A percentile compares a stretch with the other conserved stretches of the same genome.
These are phyloP conservation scores for Stratiomys singularior DNA, from an alignment of 2,888 invertebrate species.

Conservation along the genomic window DNA sequence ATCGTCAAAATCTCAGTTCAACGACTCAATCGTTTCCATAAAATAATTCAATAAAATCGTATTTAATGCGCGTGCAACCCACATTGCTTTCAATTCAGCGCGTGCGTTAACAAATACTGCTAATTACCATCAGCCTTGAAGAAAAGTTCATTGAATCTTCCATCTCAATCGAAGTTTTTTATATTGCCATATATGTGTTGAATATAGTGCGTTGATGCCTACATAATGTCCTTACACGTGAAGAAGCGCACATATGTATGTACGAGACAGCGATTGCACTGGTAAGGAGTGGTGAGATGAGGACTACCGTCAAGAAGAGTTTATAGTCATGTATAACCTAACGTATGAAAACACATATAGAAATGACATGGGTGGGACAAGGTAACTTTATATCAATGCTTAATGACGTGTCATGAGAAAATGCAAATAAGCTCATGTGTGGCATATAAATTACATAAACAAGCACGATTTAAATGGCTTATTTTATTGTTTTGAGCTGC, in stretches of 20 bases:
- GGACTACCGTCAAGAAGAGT: background rate
- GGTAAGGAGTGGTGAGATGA: background rate
- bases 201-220: background rate
- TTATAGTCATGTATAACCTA: too few species aligned
- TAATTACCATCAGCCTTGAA: constrained; percentile 32
- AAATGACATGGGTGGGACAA: constrained; percentile 11
- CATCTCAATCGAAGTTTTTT: background rate
- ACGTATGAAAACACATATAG: background rate
- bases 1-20: background rate
- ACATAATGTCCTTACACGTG: background rate
- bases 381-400: background rate
- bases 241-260: background rate
- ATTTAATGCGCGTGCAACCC: background rate
- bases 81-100: constrained; percentile 3
- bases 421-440: too few species aligned
- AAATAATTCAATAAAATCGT: background rate
- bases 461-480: too few species aligned
- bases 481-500: too few species aligned
- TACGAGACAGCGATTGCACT: background rate
- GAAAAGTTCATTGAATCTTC: constrained; percentile 31
- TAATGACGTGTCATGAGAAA: too few species aligned
- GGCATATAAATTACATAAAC: too few species aligned
- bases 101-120: background rate
- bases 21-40: background rate
- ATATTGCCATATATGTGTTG: background rate